Conservation (phyloP, 1,140 invertebrate genomes). For the Panulirus ornatus region DNA sequence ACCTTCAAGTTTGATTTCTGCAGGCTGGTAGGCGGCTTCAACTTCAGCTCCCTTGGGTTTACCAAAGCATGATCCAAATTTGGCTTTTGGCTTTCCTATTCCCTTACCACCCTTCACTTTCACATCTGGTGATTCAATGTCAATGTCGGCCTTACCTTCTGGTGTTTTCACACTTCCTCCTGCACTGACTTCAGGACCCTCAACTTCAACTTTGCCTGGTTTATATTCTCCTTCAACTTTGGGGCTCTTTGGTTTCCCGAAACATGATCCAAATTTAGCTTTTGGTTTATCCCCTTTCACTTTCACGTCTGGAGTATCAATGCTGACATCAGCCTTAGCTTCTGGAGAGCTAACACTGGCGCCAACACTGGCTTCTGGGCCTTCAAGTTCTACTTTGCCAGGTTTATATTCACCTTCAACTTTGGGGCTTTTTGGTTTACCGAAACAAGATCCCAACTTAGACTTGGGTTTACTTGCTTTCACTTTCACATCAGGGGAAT, state of each 20-base stretch:
- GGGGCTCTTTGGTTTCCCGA: conserved; percentile 28
- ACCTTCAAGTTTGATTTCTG: conserved; percentile 27
- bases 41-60: conserved; percentile 28
- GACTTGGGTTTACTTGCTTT: conserved; percentile 20
- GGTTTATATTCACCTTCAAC: conserved; percentile 8
- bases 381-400: conserved; percentile 28
- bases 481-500: conserved; percentile 13
- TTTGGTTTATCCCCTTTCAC: conserved; percentile 56
- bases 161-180: not conserved
- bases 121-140: conserved; percentile 8
- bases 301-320: conserved; percentile 35
- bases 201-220: conserved; percentile 12
- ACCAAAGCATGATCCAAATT: conserved; percentile 55
- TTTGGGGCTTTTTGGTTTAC: conserved; percentile 41
- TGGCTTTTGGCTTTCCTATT: conserved; percentile 41
- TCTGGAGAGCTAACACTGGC: not conserved
- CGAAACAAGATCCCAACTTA: conserved; percentile 48
- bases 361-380: conserved; percentile 32
- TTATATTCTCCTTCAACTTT: conserved; percentile 48
- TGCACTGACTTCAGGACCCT: conserved; percentile 1
- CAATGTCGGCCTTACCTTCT: conserved; percentile 17
- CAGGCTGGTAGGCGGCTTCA: conserved; percentile 22
- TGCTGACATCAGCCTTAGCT: conserved; percentile 18
- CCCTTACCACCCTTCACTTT: conserved; percentile 6
- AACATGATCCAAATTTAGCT: conserved; percentile 62